These are phyloP conservation scores for Erannis defoliaria DNA, from an alignment of 2,888 invertebrate species.

Conservation along the genomic window DNA sequence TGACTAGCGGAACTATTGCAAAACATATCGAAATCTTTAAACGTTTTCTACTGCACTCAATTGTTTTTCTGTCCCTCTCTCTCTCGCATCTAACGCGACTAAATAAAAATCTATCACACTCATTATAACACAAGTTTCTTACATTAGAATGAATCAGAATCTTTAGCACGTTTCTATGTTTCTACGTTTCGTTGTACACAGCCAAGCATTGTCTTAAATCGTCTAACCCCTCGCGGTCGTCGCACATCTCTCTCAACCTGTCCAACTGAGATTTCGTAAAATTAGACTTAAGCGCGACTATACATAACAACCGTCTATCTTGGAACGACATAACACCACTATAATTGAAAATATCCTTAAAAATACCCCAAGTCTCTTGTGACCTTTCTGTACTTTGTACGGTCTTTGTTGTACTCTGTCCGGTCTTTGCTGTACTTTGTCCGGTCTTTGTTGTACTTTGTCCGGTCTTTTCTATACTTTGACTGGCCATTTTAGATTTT, in stretches of 20 bases:
- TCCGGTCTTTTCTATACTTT: background rate
- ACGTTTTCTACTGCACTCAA: no score
- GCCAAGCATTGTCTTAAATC: slow-evolving; percentile 69
- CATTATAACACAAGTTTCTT: background rate
- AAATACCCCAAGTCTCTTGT: slow-evolving; percentile 56
- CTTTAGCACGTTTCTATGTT: background rate
- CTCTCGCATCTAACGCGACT: no score
- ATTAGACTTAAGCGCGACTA: slow-evolving; percentile 71
- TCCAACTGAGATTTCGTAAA: slow-evolving; percentile 71
- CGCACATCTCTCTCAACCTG: slow-evolving; percentile 73
- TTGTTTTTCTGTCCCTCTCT: no score
- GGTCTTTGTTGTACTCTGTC: background rate
- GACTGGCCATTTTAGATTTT: background rate
- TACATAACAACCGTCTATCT: slow-evolving; percentile 74
- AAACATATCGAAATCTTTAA: no score
- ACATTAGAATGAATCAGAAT: background rate
- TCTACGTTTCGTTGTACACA: slow-evolving; percentile 23
- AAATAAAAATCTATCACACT: background rate
- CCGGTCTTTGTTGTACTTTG: background rate
- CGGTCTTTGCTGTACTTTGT: background rate
- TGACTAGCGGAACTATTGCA: no score
- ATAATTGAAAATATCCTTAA: slow-evolving; percentile 54
- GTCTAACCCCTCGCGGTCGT: slow-evolving; percentile 61
- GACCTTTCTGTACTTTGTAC: background rate
- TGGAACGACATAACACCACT: slow-evolving; percentile 64